A percentile compares a stretch with the other conserved stretches of the same genome.
Evolutionary conservation across 2,113 vertebrate genomes (phyloP).

Genomic region (Perccottus glenii): DNA sequence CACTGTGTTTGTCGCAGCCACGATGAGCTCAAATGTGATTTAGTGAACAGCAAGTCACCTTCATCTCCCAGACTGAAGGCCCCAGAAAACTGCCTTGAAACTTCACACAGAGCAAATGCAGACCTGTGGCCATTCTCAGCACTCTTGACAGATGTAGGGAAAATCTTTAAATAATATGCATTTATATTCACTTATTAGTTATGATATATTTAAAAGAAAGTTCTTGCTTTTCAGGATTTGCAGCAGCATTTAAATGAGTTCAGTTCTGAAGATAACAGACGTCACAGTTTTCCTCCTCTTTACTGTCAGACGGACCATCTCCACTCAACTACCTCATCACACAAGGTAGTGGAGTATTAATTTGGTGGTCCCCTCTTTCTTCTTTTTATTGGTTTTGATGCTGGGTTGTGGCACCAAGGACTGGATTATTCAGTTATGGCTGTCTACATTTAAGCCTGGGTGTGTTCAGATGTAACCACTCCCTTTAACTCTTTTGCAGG

Average conservation of each 20-base stretch:
- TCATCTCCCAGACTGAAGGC: slow-evolving; percentile 22
- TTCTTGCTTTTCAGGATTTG: slow-evolving; percentile 16
- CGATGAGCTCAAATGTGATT: slow-evolving; percentile 32
- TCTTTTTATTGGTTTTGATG: slow-evolving; percentile 10
- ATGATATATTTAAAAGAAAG: too few species aligned
- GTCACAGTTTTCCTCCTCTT: neutral
- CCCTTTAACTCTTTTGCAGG: slow-evolving; percentile 31
- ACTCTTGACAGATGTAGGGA: slow-evolving; percentile 20
- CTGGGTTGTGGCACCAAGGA: slow-evolving; percentile 7
- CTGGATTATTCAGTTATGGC: neutral
- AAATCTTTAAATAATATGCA: too few species aligned
- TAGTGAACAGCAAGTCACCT: slow-evolving; percentile 24
- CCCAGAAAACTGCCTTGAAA: neutral
- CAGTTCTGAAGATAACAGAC: slow-evolving; percentile 35
- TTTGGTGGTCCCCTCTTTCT: neutral
- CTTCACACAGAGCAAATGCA: neutral
- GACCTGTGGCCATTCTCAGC: slow-evolving; percentile 17
- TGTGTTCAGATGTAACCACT: slow-evolving; percentile 16
- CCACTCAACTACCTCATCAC: neutral
- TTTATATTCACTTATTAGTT: too few species aligned
- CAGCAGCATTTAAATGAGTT: slow-evolving; percentile 62
- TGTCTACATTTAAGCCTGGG: slow-evolving; percentile 30
- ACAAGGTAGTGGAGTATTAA: slow-evolving; percentile 29
- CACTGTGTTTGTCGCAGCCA: slow-evolving; percentile 45
- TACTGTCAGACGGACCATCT: slow-evolving; percentile 3